phyloP scores from a whole-genome alignment of 2,113 vertebrate species.

The Pristiophorus japonicus region DNA sequence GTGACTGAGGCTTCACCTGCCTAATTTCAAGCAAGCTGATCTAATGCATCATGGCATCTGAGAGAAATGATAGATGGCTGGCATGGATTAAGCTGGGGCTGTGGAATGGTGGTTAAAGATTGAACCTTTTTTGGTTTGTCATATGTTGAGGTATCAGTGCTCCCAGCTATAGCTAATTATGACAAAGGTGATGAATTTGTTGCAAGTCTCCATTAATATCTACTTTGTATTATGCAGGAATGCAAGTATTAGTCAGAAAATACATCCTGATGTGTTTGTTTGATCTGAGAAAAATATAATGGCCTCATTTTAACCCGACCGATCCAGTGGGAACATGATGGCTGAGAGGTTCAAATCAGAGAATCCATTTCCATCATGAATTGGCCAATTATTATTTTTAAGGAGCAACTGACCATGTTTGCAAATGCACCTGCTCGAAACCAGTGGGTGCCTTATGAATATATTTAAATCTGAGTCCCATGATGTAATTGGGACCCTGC shows the following conservation, averaged over 20 bases:
- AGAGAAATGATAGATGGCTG: background rate
- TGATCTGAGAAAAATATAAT: background rate
- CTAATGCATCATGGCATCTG: background rate
- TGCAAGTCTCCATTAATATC: background rate
- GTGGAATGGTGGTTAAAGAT: background rate
- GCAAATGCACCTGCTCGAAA: background rate
- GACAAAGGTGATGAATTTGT: constrained; percentile 19
- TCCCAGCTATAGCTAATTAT: constrained; percentile 3
- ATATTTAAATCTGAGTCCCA: background rate
- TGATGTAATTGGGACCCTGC: background rate
- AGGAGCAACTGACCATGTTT: background rate
- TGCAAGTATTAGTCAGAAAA: background rate
- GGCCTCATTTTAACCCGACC: background rate
- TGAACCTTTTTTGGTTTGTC: background rate
- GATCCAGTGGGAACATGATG: background rate
- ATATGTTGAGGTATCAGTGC: background rate
- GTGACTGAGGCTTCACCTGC: background rate
- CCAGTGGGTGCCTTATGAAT: no score
- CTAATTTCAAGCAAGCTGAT: background rate
- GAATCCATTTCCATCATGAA: background rate
- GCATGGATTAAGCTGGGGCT: background rate
- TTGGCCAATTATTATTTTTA: background rate
- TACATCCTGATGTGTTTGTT: background rate
- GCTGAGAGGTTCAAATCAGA: background rate
- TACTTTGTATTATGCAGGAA: background rate